These are phyloP conservation scores for Onychostoma macrolepis DNA, from an alignment of 2,113 vertebrate species.

Conservation along the genomic window DNA sequence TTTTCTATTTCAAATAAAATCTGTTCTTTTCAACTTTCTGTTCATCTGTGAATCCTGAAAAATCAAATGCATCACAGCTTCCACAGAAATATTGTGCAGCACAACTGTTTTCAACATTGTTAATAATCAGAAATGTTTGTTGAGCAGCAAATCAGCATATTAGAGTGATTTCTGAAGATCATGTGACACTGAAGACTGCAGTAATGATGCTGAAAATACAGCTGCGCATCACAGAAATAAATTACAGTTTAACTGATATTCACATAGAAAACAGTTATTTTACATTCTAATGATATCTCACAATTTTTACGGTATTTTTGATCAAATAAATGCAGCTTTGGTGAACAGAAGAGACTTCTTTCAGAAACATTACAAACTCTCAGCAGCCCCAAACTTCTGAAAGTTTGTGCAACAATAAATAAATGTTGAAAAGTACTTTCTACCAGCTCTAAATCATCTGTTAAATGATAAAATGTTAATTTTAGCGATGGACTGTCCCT, in stretches of 20 bases:
- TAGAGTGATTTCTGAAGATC: not conserved
- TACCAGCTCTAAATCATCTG: not conserved
- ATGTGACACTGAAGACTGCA: not conserved
- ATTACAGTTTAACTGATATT: no score
- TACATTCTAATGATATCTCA: not conserved
- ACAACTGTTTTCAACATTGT: not conserved
- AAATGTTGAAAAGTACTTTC: not conserved
- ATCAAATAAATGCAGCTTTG: not conserved
- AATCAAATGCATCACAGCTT: not conserved
- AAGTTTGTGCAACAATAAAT: not conserved
- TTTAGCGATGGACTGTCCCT: not conserved
- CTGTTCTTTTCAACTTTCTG: not conserved
- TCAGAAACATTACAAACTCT: not conserved
- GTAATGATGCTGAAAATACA: no score
- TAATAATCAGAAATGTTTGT: not conserved
- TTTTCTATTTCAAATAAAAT: not conserved
- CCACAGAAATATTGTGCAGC: not conserved
- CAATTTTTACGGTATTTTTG: not conserved
- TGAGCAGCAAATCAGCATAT: not conserved
- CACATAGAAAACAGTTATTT: not conserved
- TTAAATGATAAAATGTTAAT: not conserved
- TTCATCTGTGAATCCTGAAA: not conserved
- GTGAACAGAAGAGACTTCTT: not conserved
- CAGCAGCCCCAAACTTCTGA: not conserved
- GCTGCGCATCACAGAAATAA: no score